phyloP scores from a whole-genome alignment of 2,797 vertebrate genomes.

The Catharus ustulatus region DNA sequence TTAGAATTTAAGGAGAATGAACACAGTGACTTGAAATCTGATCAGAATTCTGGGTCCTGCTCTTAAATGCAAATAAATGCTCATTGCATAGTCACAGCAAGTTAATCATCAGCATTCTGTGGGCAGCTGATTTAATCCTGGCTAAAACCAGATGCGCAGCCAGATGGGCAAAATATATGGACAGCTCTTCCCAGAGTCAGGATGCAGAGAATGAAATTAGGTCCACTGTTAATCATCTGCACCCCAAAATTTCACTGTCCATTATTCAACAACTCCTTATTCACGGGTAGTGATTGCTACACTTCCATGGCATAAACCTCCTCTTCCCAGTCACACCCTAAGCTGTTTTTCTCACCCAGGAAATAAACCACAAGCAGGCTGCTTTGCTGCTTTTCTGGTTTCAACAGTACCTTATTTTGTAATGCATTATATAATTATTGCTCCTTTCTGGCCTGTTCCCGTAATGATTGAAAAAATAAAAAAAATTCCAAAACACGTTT shows the following conservation, averaged over 20 bases:
- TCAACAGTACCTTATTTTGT: slow-evolving; percentile 9
- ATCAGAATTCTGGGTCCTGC: not conserved
- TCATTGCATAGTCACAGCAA: not conserved
- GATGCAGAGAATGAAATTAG: not conserved
- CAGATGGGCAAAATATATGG: not conserved
- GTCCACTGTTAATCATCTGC: not conserved
- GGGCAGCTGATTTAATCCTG: not conserved
- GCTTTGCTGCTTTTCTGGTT: slow-evolving; percentile 26
- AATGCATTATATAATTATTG: not conserved
- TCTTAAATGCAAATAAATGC: not conserved
- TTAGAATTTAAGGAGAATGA: not conserved
- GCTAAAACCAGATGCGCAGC: not conserved
- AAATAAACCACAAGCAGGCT: slow-evolving; percentile 13
- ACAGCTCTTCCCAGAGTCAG: not conserved
- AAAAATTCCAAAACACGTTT: not conserved
- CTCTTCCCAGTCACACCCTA: slow-evolving; percentile 32
- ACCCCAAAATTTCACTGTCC: not conserved
- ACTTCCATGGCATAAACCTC: not conserved
- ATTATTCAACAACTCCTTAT: not conserved
- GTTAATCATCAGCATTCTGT: not conserved
- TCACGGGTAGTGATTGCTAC: not conserved
- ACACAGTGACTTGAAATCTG: not conserved
- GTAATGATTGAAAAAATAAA: not conserved
- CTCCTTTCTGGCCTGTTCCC: not conserved
- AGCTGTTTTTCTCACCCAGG: not conserved